phyloP scores from a whole-genome alignment of 2,113 vertebrate genomes.

The Cyprinodon variegatus region DNA sequence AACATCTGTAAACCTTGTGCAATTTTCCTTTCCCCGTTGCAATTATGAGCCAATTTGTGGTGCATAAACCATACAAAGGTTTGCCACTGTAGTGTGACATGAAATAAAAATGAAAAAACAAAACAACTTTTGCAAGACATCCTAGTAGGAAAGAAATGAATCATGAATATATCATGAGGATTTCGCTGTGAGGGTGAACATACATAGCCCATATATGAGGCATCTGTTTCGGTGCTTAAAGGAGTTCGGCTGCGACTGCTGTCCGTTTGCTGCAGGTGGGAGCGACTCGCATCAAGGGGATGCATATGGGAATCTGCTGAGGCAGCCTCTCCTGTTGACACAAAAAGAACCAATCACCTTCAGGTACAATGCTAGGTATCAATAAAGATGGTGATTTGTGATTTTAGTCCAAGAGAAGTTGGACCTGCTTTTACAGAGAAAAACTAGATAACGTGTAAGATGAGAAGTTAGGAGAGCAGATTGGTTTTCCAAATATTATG shows the following conservation, averaged over 20 bases:
- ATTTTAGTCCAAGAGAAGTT: slow-evolving; percentile 15
- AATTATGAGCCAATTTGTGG: background rate
- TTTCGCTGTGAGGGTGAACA: slow-evolving; percentile 63
- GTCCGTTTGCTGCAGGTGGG: slow-evolving; percentile 88
- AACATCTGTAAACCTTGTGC: no score
- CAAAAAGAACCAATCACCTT: slow-evolving; percentile 20
- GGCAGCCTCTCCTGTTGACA: slow-evolving; percentile 80
- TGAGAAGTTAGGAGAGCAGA: slow-evolving; percentile 24
- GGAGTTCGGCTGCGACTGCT: slow-evolving; percentile 89
- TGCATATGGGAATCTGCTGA: slow-evolving; percentile 86
- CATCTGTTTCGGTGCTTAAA: slow-evolving; percentile 87
- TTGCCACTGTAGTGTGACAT: background rate
- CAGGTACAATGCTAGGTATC: background rate
- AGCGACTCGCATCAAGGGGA: slow-evolving; percentile 85
- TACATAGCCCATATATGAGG: slow-evolving; percentile 96
- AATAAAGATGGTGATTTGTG: background rate
- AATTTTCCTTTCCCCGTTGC: background rate
- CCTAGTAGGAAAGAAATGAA: background rate
- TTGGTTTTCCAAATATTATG: background rate
- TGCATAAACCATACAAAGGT: background rate
- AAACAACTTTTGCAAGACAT: background rate
- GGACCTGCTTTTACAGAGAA: slow-evolving; percentile 42
- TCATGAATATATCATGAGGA: background rate
- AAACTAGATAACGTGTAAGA: slow-evolving; percentile 14
- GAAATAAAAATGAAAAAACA: background rate